Base-by-base conservation (phyloP, 1,140 invertebrate species). In the Zaprionus lachaisei region DNA sequence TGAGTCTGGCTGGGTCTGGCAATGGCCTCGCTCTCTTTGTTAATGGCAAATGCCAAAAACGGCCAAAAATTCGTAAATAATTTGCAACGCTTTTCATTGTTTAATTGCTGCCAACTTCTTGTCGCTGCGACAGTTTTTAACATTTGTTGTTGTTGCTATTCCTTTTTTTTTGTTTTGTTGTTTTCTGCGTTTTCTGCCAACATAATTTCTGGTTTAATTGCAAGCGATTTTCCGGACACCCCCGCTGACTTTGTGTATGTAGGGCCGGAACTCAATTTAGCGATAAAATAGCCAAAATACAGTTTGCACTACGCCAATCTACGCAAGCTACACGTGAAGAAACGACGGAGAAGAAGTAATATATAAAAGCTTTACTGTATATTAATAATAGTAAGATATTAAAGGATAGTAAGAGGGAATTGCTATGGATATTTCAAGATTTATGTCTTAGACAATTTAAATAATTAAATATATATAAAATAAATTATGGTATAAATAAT, bases 21-120 rank as follows among this genome's bases (percentile, higher is more conserved):
- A 72, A 60, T 65, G 55, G 61, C 47, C 17, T 17, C 58, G 12
- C 20, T 37, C 61, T 65, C 67, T 72, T 70, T 77, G 80, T 87
- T 87, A 90, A 89, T 87, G 80, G 80, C 77, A 72, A 76, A 22
- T 80, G 84, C 84, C 87, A 84, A 84, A 85, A 80, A 76, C 6
- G 77, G 84, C 84, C 83, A 84, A 84, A 85, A 85, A 74, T 89
- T 83, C 26, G 57, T 87, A 84, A 89, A 87, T 87, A 81, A 87
- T 89, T 87, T 87, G 89, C 89, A 71, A 34, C 1, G 44, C 44
- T 67, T 90, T 80, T 76, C 78, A 79, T 83, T 77, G 81, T 85
- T 85, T 89, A 87, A 90, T 90, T 89, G 85, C 85, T 90, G 84
- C 84, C 84, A 89, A 89, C 84, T 89, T 90, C 84, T 90, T 89